These are phyloP conservation scores for Drosophila ezoana DNA, from an alignment of 2,888 invertebrate genomes.

Conservation along the genomic window DNA sequence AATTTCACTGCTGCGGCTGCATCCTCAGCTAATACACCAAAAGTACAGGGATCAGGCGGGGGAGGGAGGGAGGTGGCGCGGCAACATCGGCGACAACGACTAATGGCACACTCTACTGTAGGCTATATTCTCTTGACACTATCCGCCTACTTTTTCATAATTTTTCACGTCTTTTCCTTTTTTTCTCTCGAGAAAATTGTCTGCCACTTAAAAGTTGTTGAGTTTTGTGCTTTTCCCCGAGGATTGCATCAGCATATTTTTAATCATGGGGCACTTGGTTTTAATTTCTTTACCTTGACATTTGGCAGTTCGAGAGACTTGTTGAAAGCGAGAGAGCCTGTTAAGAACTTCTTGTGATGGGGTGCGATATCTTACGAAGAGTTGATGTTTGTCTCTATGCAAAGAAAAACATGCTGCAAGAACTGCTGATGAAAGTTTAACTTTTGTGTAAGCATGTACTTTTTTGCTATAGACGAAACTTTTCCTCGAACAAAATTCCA, in stretches of 20 bases:
- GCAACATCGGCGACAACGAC: constrained; percentile 27
- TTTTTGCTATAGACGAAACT: too few relatives aligned
- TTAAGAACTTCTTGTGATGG: not conserved
- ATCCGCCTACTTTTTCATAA: constrained; percentile 14
- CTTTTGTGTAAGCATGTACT: too few relatives aligned
- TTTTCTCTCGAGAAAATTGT: constrained; percentile 24
- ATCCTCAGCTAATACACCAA: constrained; percentile 18
- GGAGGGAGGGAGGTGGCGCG: not conserved
- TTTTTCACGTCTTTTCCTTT: constrained; percentile 4
- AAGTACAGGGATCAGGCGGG: not conserved
- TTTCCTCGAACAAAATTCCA: too few relatives aligned
- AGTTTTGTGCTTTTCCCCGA: constrained; percentile 11
- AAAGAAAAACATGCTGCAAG: too few relatives aligned
- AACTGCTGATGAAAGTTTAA: too few relatives aligned
- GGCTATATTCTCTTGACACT: constrained; percentile 26
- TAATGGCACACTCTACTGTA: constrained; percentile 34
- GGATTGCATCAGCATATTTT: constrained; percentile 2
- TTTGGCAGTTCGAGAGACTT: constrained; percentile 2
- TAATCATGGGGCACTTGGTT: constrained; percentile 14
- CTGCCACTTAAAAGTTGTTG: constrained; percentile 33
- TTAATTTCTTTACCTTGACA: constrained; percentile 22
- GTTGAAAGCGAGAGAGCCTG: not conserved
- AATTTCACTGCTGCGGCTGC: constrained; percentile 61
- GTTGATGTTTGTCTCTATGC: not conserved
- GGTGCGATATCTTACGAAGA: not conserved